A percentile compares a stretch with the other conserved stretches of the same genome.
Conservation (phyloP, 2,113 vertebrate species). For the Calyptomena viridis region DNA sequence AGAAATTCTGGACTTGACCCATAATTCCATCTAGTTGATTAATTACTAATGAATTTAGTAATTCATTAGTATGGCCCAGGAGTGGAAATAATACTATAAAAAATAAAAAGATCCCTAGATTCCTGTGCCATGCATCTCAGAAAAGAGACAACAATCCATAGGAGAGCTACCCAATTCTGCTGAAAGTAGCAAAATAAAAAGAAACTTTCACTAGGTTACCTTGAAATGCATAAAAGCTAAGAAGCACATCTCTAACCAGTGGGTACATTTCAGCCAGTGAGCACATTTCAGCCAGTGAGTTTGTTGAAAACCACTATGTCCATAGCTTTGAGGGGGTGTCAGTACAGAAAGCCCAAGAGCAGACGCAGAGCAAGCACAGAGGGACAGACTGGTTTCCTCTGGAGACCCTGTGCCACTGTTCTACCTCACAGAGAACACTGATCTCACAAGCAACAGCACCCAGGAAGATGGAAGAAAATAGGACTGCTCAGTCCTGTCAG, state of each 20-base stretch:
- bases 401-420: background rate
- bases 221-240: background rate
- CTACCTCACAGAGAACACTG: background rate
- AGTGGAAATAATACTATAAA: background rate
- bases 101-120: background rate
- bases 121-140: background rate
- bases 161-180: background rate
- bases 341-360: background rate
- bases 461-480: background rate
- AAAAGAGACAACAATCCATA: background rate
- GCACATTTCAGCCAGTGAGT: background rate
- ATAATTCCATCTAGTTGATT: background rate
- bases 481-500: background rate
- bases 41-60: background rate
- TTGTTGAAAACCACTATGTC: accelerated
- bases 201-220: background rate
- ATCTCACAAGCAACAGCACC: background rate
- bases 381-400: background rate
- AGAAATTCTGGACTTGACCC: background rate
- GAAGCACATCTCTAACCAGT: background rate
- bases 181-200: background rate
- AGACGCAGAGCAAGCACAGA: background rate
- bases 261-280: background rate
- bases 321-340: background rate
- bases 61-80: background rate